Percentiles rank a stretch among this genome's conserved stretches.
Conservation (phyloP, 2,113 vertebrate species). For the Hypocryptadius cinnamomeus region DNA sequence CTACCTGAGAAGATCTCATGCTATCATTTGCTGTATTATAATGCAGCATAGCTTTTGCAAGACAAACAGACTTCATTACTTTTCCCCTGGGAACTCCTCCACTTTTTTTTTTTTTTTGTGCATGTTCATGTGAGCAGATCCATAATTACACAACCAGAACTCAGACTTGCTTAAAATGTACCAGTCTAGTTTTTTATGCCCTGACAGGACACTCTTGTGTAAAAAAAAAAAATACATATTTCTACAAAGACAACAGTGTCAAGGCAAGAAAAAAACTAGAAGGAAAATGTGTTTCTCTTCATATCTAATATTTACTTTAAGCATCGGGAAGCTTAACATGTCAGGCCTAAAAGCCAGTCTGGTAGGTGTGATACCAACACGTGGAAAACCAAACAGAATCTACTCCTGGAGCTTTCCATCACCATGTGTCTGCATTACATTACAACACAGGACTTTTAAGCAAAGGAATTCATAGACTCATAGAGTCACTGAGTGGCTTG, state of each 20-base stretch:
- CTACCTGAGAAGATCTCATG: not conserved
- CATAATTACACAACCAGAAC: constrained; percentile 19
- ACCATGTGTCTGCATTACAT: not conserved
- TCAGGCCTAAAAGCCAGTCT: not conserved
- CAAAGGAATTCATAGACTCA: not conserved
- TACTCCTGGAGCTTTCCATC: not conserved
- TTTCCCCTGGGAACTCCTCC: not conserved
- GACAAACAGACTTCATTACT: not conserved
- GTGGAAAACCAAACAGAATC: not conserved
- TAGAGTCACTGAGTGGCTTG: not conserved
- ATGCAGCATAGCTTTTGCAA: not conserved
- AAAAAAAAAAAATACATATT: not conserved
- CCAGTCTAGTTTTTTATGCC: not conserved
- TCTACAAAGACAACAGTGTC: not conserved
- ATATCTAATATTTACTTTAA: not conserved
- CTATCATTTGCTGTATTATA: not conserved
- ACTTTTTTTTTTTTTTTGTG: not conserved
- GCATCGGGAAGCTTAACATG: not conserved
- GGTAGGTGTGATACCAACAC: not conserved
- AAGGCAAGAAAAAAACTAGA: not conserved
- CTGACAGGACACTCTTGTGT: not conserved
- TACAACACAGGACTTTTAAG: not conserved
- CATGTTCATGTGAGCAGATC: not conserved
- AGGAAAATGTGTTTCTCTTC: not conserved
- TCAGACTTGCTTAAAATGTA: not conserved